A percentile compares a stretch with the other conserved stretches of the same genome.
Evolutionary conservation across 2,797 vertebrate genomes (phyloP).

Genomic region (Zenarchopterus dispar): DNA sequence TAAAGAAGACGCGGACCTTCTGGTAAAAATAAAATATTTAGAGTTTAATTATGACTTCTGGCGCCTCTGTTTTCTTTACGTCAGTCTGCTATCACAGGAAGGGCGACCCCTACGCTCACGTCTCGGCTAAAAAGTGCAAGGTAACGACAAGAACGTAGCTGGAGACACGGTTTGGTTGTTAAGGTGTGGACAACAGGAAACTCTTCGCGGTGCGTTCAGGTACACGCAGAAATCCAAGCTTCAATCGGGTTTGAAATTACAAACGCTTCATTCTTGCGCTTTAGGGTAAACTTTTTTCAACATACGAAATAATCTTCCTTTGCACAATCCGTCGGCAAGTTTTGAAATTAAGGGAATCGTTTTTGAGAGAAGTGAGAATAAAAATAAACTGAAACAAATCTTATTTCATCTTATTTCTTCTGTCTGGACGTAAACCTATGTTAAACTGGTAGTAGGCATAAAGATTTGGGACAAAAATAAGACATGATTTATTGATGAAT

Average conservation of each 20-base stretch:
- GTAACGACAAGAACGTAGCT: conserved; percentile 7
- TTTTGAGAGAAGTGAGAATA: too few relatives aligned
- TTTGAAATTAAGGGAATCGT: too few relatives aligned
- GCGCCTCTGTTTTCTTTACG: conserved; percentile 32
- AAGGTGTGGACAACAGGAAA: conserved; percentile 42
- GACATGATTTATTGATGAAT: background rate
- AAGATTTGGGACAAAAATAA: too few relatives aligned
- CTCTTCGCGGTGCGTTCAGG: conserved; percentile 6
- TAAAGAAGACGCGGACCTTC: background rate
- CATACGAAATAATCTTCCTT: too few relatives aligned
- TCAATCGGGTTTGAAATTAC: background rate
- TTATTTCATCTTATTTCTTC: too few relatives aligned
- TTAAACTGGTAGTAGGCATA: too few relatives aligned
- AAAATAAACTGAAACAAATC: too few relatives aligned
- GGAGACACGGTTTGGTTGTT: background rate
- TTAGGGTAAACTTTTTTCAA: too few relatives aligned
- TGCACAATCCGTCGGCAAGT: too few relatives aligned
- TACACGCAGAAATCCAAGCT: background rate
- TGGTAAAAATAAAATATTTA: background rate
- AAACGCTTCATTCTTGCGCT: too few relatives aligned
- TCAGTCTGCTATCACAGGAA: conserved; percentile 51
- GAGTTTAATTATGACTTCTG: conserved; percentile 1
- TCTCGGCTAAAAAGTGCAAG: conserved; percentile 15
- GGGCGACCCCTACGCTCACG: conserved; percentile 29
- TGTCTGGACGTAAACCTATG: too few relatives aligned